phyloP scores from a whole-genome alignment of 2,113 vertebrate genomes.

The Salvator merianae region DNA sequence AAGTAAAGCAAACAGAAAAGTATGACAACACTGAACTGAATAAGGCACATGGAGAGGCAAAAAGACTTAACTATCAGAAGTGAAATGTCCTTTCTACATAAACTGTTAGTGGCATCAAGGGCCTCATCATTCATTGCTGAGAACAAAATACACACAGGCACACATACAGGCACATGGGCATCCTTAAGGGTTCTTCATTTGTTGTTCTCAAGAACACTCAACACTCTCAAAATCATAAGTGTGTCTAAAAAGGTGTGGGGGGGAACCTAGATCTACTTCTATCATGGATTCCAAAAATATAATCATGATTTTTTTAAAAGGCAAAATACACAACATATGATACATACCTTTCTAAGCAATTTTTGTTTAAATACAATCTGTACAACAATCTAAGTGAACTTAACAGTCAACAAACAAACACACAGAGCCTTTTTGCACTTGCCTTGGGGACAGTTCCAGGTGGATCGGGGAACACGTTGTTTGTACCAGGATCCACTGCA shows the following conservation, averaged over 20 bases:
- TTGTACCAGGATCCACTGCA: too few species aligned
- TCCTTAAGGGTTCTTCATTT: constrained; percentile 62
- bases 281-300: background rate
- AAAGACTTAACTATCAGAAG: constrained; percentile 74
- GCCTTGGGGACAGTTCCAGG: too few species aligned
- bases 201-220: constrained; percentile 64
- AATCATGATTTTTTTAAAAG: background rate
- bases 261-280: constrained; percentile 32
- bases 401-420: background rate
- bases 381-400: background rate
- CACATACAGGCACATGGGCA: constrained; percentile 57
- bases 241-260: constrained; percentile 51
- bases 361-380: background rate
- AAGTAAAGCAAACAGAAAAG: constrained; percentile 65
- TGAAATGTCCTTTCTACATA: constrained; percentile 77
- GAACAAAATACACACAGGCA: constrained; percentile 49
- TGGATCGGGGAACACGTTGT: too few species aligned
- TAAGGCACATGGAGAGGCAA: constrained; percentile 72
- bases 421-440: too few species aligned
- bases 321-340: background rate
- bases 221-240: constrained; percentile 61
- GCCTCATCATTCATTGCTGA: constrained; percentile 66
- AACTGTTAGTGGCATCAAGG: constrained; percentile 68
- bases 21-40: constrained; percentile 76
- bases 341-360: background rate